Conservation (phyloP, 2,113 vertebrate genomes). For the zebrafish (Danio rerio) region DNA sequence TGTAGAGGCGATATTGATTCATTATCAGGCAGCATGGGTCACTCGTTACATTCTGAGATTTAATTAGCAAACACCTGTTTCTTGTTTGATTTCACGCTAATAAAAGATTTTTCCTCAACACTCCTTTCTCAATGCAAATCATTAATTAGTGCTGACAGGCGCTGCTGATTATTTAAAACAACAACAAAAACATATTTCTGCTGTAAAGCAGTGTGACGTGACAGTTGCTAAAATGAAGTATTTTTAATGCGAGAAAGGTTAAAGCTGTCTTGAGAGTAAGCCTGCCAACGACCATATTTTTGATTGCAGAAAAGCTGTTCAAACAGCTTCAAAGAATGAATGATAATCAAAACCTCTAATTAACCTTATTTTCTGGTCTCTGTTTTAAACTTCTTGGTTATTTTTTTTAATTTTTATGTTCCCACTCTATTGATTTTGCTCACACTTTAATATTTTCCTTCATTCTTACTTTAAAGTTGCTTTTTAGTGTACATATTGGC, state of each 20-base stretch:
- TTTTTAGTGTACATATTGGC: too few relatives aligned
- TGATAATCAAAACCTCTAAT: neutral
- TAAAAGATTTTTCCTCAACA: slow-evolving; percentile 41
- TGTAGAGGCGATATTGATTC: slow-evolving; percentile 31
- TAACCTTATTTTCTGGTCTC: neutral
- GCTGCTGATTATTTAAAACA: slow-evolving; percentile 45
- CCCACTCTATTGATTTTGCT: too few relatives aligned
- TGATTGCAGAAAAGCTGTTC: neutral
- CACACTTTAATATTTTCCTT: too few relatives aligned
- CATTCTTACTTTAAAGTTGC: too few relatives aligned
- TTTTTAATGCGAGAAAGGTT: slow-evolving; percentile 15
- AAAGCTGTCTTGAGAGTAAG: neutral
- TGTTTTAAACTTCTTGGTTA: neutral
- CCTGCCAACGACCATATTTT: neutral
- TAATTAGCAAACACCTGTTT: slow-evolving; percentile 58
- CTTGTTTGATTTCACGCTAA: slow-evolving; percentile 42
- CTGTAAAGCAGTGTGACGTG: slow-evolving; percentile 29
- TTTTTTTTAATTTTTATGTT: too few relatives aligned
- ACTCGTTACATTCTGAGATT: slow-evolving; percentile 40
- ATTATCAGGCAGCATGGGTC: slow-evolving; percentile 36
- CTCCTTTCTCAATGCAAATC: slow-evolving; percentile 24
- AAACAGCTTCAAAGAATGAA: neutral
- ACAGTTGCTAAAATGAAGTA: neutral
- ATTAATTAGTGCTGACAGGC: slow-evolving; percentile 55
- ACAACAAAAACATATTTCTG: neutral